These are phyloP conservation scores for Sciaenops ocellatus DNA, from an alignment of 2,797 vertebrate species.

Conservation along the genomic window DNA sequence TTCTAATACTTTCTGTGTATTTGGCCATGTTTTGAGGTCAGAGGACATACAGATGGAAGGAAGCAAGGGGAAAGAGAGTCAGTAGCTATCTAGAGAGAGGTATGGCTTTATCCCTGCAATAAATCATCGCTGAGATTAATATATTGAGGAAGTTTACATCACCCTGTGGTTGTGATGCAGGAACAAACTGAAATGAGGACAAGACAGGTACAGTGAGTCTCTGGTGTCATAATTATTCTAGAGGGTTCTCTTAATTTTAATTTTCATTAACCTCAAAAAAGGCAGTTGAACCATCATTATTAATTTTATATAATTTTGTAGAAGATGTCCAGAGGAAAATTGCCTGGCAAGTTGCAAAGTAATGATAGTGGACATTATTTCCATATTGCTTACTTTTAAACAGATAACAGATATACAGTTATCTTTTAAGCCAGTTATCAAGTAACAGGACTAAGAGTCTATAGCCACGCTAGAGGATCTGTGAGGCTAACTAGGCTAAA, in stretches of 20 bases:
- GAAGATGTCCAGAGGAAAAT: not conserved
- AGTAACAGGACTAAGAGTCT: not conserved
- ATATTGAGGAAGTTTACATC: slow-evolving; percentile 41
- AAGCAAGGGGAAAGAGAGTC: slow-evolving; percentile 45
- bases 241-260: not conserved
- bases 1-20: slow-evolving; percentile 62
- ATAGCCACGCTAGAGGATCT: not conserved
- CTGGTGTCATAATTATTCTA: not conserved
- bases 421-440: not conserved
- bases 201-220: not conserved
- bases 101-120: slow-evolving; percentile 51
- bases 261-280: not conserved
- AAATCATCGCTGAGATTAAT: slow-evolving; percentile 65
- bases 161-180: slow-evolving; percentile 17
- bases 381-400: not conserved
- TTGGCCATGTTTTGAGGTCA: slow-evolving; percentile 68
- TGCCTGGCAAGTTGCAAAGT: not conserved
- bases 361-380: not conserved
- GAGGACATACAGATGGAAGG: slow-evolving; percentile 48
- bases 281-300: not conserved
- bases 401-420: too few relatives aligned
- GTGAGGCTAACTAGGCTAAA: not conserved
- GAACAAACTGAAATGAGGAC: slow-evolving; percentile 24
- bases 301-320: not conserved
- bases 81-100: slow-evolving; percentile 49